These are phyloP conservation scores for Dorcus parallelipipedus DNA, from an alignment of 2,888 invertebrate species.

Conservation along the genomic window DNA sequence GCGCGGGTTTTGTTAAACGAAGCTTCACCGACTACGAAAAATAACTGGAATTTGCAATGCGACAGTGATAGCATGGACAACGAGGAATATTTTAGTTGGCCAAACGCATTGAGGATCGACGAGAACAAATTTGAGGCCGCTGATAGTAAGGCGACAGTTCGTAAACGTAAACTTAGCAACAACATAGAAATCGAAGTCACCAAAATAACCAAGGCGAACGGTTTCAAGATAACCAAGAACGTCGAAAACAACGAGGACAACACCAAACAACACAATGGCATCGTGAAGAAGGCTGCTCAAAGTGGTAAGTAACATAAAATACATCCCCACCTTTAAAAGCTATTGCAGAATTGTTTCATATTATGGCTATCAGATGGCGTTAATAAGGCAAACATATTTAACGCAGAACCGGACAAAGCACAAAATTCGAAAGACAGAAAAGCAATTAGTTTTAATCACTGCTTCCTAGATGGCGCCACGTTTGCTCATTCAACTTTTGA, in stretches of 20 bases:
- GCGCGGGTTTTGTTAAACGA: conserved; percentile 39
- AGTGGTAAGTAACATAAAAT: conserved; percentile 9
- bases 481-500: too few species aligned
- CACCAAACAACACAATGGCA: not conserved
- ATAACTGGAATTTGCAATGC: conserved; percentile 40
- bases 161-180: conserved; percentile 31
- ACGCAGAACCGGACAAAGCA: too few species aligned
- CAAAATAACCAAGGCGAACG: conserved; percentile 9
- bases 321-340: too few species aligned
- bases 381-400: too few species aligned
- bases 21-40: conserved; percentile 24
- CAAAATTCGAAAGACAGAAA: too few species aligned
- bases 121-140: conserved; percentile 26
- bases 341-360: too few species aligned
- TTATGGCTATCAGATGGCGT: too few species aligned
- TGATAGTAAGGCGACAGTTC: conserved; percentile 23
- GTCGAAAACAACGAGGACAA: conserved; percentile 2
- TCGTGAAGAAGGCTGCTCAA: conserved; percentile 9
- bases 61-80: conserved; percentile 40
- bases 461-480: too few species aligned
- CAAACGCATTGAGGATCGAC: conserved; percentile 42
- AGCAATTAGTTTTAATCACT: too few species aligned
- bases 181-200: conserved; percentile 1
- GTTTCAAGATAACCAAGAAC: conserved; percentile 10
- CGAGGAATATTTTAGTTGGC: conserved; percentile 47